phyloP scores from a whole-genome alignment of 2,888 invertebrate species.

The Lasioglossum zephyrum region DNA sequence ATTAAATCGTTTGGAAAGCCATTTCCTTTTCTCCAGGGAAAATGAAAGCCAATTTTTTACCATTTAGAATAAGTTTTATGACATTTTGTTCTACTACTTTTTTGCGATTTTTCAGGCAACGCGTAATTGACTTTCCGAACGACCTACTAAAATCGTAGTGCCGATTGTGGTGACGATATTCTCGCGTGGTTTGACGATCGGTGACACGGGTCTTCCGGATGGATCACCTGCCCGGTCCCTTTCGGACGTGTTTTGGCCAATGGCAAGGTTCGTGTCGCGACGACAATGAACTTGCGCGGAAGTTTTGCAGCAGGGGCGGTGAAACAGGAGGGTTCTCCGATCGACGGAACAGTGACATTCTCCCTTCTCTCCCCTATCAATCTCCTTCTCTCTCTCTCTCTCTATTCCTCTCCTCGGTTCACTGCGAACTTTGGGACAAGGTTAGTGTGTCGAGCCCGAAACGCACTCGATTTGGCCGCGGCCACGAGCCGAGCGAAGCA shows the following conservation, averaged over 20 bases:
- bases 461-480: constrained; percentile 66
- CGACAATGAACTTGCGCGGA: constrained; percentile 70
- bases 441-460: constrained; percentile 77
- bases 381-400: background rate
- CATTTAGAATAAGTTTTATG: too few species aligned
- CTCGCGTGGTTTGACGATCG: background rate
- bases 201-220: constrained; percentile 49
- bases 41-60: too few species aligned
- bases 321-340: constrained; percentile 47
- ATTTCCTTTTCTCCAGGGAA: too few species aligned
- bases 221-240: constrained; percentile 44
- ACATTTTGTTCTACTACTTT: too few species aligned
- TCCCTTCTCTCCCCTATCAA: background rate
- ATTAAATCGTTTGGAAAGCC: too few species aligned
- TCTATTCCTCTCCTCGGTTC: constrained; percentile 14
- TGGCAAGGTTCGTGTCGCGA: constrained; percentile 65
- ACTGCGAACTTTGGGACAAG: constrained; percentile 76
- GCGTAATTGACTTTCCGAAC: too few species aligned
- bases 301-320: constrained; percentile 48
- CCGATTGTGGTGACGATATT: background rate
- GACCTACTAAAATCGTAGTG: background rate
- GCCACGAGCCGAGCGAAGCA: constrained; percentile 16
- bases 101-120: too few species aligned
- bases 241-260: constrained; percentile 38
- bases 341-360: constrained; percentile 61